Conservation (phyloP, 2,113 vertebrate genomes). For the Ammodytes marinus region DNA sequence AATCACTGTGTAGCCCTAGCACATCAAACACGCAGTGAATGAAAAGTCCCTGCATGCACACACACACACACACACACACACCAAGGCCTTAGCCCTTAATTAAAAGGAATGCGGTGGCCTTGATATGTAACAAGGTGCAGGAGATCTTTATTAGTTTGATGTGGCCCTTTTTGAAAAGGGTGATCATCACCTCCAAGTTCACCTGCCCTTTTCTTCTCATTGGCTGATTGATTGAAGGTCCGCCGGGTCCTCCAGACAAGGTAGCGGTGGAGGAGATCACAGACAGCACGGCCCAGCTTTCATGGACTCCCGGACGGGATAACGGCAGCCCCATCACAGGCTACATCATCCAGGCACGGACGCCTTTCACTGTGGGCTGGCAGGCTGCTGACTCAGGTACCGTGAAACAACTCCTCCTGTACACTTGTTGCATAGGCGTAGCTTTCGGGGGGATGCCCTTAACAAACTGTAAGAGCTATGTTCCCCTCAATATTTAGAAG, state of each 20-base stretch:
- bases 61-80: neutral
- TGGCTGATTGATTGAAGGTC: conserved; percentile 84
- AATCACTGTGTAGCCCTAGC: conserved; percentile 9
- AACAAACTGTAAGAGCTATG: too few relatives aligned
- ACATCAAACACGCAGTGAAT: neutral
- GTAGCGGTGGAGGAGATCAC: conserved; percentile 94
- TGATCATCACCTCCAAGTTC: conserved; percentile 17
- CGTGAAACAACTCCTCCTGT: neutral
- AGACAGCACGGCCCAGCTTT: conserved; percentile 93
- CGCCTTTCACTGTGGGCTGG: conserved; percentile 96
- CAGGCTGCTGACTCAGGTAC: conserved; percentile 93
- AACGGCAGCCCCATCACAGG: conserved; percentile 94
- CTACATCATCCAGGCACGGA: conserved; percentile 91
- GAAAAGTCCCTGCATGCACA: conserved; percentile 20
- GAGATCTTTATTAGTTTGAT: conserved; percentile 35
- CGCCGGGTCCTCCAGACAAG: conserved; percentile 90
- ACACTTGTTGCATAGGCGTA: neutral
- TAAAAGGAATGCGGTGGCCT: conserved; percentile 35
- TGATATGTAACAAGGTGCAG: conserved; percentile 30
- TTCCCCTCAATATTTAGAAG: too few relatives aligned
- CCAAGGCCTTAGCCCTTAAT: conserved; percentile 49
- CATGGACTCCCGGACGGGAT: conserved; percentile 92
- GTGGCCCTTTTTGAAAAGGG: conserved; percentile 5
- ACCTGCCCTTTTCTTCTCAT: conserved; percentile 18
- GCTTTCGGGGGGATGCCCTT: too few relatives aligned